Percentiles rank a stretch among this genome's conserved stretches.
phyloP scores from a whole-genome alignment of 1,140 invertebrate species.

The Bombus confusus region DNA sequence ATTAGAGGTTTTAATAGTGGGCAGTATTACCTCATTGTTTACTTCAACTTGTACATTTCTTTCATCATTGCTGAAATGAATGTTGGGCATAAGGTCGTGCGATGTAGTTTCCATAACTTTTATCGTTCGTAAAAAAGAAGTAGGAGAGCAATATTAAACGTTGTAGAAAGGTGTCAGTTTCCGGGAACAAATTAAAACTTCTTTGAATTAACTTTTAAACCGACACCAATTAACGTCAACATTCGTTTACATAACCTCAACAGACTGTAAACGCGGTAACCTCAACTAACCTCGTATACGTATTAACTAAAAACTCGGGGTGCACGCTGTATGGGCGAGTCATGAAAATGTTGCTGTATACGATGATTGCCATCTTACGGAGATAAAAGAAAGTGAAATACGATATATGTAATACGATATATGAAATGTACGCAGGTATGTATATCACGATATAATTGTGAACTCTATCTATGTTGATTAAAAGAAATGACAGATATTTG shows the following conservation, averaged over 20 bases:
- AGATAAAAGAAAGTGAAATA: background rate
- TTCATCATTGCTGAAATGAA: background rate
- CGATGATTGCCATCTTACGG: background rate
- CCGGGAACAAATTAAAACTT: background rate
- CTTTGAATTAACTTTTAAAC: background rate
- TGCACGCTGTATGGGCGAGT: background rate
- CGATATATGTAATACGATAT: too few relatives aligned
- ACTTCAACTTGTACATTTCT: background rate
- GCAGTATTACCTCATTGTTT: background rate
- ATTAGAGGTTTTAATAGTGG: background rate
- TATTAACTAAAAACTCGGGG: background rate
- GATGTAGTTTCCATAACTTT: background rate
- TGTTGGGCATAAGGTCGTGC: background rate
- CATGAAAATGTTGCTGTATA: background rate
- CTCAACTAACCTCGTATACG: too few relatives aligned
- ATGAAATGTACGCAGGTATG: background rate
- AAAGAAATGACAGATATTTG: background rate
- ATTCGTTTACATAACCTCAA: background rate
- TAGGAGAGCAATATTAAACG: background rate
- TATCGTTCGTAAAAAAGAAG: background rate
- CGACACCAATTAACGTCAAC: background rate
- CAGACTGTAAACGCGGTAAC: background rate
- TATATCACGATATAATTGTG: background rate
- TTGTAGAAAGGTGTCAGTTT: background rate
- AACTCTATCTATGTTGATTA: background rate